These are phyloP conservation scores for Drosophila novamexicana DNA, from an alignment of 1,140 invertebrate species.

Conservation along the genomic window DNA sequence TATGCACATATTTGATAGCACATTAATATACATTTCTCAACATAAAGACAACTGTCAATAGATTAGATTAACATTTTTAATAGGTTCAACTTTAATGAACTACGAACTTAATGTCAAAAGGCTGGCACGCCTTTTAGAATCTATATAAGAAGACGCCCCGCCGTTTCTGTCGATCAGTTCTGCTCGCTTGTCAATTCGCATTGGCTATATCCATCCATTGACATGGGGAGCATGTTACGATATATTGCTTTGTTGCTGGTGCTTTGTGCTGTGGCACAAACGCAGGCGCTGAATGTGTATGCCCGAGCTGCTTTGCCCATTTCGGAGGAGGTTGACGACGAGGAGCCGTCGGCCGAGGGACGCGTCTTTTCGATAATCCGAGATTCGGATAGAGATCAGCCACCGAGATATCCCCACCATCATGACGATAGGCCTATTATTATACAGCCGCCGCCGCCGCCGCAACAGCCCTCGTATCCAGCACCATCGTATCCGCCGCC, in stretches of 20 bases:
- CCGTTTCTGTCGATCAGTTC: conserved; percentile 19
- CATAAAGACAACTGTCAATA: neutral
- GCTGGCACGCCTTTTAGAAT: conserved; percentile 11
- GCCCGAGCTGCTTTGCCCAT: conserved; percentile 3
- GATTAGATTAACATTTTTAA: conserved; percentile 28
- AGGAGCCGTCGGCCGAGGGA: conserved; percentile 31
- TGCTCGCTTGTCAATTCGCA: conserved; percentile 12
- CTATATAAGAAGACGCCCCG: conserved; percentile 27
- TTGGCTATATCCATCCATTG: neutral
- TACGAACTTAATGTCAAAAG: neutral
- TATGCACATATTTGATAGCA: conserved; percentile 40
- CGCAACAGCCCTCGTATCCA: conserved; percentile 1
- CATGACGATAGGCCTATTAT: conserved; percentile 19
- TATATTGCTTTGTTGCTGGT: conserved; percentile 6
- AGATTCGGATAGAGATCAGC: conserved; percentile 11
- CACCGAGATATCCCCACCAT: neutral
- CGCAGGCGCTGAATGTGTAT: conserved; percentile 4
- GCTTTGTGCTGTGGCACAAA: conserved; percentile 16
- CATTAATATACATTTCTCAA: conserved; percentile 26
- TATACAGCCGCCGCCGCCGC: neutral
- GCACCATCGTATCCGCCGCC: neutral
- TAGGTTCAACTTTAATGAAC: conserved; percentile 30
- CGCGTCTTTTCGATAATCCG: conserved; percentile 26
- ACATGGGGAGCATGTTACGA: conserved; percentile 10
- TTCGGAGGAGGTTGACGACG: conserved; percentile 8